Conservation (phyloP, 2,888 invertebrate species). For the Ormyrus pomaceus region DNA sequence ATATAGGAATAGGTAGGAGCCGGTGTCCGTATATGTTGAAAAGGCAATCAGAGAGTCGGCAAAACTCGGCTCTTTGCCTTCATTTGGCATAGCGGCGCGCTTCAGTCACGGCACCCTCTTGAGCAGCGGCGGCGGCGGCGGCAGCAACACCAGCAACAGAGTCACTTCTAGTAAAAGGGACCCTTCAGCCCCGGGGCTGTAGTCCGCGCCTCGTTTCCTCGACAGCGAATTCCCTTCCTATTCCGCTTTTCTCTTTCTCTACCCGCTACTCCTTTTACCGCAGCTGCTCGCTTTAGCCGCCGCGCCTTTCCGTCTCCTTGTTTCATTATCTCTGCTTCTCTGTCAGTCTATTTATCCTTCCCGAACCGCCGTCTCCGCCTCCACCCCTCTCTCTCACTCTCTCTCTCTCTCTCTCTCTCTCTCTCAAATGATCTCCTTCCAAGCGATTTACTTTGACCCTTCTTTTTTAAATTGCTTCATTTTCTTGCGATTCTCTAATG, state of each 20-base stretch:
- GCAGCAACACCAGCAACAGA: too few species aligned
- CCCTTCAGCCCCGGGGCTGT: slow-evolving; percentile 9
- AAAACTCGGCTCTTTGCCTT: slow-evolving; percentile 46
- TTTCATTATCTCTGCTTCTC: slow-evolving; percentile 33
- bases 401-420: neutral
- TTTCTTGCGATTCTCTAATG: neutral
- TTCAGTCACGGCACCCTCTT: slow-evolving; percentile 27
- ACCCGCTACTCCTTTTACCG: too few species aligned
- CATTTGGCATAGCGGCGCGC: slow-evolving; percentile 26
- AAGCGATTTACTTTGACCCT: too few species aligned
- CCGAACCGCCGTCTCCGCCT: neutral
- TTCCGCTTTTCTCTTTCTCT: slow-evolving; percentile 6
- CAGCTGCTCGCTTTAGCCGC: neutral
- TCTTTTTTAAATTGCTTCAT: neutral
- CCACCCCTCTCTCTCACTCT: neutral
- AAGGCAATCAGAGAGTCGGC: slow-evolving; percentile 35
- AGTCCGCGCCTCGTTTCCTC: slow-evolving; percentile 34
- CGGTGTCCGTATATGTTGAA: slow-evolving; percentile 4
- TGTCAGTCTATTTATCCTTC: slow-evolving; percentile 39
- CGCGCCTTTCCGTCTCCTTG: slow-evolving; percentile 10
- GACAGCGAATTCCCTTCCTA: slow-evolving; percentile 37
- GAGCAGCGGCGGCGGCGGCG: neutral
- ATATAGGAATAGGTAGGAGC: neutral
- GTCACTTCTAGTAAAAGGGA: neutral
- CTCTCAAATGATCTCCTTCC: neutral